phyloP scores from a whole-genome alignment of 1,140 invertebrate species.

The Diachasma alloeum region DNA sequence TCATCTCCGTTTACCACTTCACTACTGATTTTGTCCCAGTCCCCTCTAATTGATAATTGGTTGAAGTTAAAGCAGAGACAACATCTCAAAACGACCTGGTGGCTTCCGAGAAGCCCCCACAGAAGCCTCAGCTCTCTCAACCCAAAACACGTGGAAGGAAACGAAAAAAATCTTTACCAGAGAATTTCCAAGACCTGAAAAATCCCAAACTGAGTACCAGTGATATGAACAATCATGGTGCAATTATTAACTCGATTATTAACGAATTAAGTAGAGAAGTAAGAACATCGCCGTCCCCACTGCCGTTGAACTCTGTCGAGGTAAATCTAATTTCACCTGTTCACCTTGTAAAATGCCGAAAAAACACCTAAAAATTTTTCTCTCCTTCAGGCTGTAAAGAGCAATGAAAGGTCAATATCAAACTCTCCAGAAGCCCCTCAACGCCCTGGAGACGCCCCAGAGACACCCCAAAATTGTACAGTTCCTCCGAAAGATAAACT shows the following conservation, averaged over 20 bases:
- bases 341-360: too few species aligned
- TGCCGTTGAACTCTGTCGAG: neutral
- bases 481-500: neutral
- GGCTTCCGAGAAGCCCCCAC: conserved; percentile 27
- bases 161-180: conserved; percentile 43
- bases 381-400: neutral
- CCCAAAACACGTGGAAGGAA: conserved; percentile 41
- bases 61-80: conserved; percentile 34
- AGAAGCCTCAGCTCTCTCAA: conserved; percentile 30
- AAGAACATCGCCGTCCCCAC: neutral
- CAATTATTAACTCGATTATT: neutral
- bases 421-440: neutral
- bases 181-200: neutral
- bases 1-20: too few species aligned
- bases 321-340: neutral
- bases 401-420: neutral
- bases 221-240: neutral
- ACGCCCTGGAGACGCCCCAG: neutral
- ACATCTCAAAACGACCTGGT: conserved; percentile 22
- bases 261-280: neutral
- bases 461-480: neutral
- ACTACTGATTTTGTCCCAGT: too few species aligned
- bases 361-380: too few species aligned
- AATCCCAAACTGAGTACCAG: neutral
- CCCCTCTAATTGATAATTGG: neutral